These are phyloP conservation scores for Leiothrix lutea DNA, from an alignment of 2,113 vertebrate species.

Conservation along the genomic window DNA sequence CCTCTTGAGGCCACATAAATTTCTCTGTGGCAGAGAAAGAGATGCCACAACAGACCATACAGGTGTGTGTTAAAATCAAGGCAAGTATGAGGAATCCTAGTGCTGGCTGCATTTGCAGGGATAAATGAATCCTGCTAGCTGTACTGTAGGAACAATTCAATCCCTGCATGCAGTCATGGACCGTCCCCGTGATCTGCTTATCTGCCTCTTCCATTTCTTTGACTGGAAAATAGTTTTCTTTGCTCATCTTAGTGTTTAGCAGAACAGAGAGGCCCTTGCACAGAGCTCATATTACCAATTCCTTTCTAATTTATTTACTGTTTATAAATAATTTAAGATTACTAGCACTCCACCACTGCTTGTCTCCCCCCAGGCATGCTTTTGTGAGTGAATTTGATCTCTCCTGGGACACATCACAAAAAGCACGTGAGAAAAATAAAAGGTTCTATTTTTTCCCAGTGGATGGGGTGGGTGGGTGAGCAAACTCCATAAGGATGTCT, in stretches of 20 bases:
- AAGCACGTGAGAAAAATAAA: neutral
- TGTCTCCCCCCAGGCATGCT: neutral
- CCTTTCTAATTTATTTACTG: slow-evolving; percentile 52
- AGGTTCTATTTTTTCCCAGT: neutral
- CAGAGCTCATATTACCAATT: slow-evolving; percentile 19
- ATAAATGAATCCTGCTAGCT: neutral
- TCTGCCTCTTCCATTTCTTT: neutral
- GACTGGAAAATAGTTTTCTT: neutral
- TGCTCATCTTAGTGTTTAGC: neutral
- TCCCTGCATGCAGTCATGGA: neutral
- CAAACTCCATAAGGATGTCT: fast-evolving
- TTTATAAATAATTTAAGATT: slow-evolving; percentile 62
- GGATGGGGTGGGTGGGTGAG: neutral
- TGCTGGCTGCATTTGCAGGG: neutral
- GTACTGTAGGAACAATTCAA: neutral
- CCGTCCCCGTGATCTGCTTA: neutral
- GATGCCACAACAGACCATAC: neutral
- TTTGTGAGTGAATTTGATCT: slow-evolving; percentile 41
- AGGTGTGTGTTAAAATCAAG: neutral
- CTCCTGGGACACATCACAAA: neutral
- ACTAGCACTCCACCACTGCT: neutral
- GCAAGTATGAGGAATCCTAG: neutral
- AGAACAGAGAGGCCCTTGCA: neutral
- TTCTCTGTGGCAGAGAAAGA: neutral
- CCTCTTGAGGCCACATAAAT: neutral